phyloP scores from a whole-genome alignment of 2,888 invertebrate genomes.

The Drosophila rellima region DNA sequence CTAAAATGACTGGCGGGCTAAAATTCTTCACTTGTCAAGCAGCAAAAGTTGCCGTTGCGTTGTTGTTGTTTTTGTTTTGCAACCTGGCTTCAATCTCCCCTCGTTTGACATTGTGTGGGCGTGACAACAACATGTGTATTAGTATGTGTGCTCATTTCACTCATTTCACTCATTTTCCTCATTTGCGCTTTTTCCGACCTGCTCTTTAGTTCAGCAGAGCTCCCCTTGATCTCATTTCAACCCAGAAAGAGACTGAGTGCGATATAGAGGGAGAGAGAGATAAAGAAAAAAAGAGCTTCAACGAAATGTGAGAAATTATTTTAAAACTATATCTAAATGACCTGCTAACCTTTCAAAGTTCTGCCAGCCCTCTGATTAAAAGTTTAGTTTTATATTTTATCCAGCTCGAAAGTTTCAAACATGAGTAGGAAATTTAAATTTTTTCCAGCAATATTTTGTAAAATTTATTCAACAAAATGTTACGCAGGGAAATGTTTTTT shows the following conservation, averaged over 20 bases:
- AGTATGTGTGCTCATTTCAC: constrained; percentile 53
- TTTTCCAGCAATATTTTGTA: not conserved
- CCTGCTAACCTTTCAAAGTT: not conserved
- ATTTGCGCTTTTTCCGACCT: constrained; percentile 53
- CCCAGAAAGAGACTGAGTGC: not conserved
- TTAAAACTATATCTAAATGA: constrained; percentile 20
- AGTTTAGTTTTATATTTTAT: not conserved
- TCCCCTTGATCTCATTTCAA: constrained; percentile 31
- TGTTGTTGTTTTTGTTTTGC: constrained; percentile 3
- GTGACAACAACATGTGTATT: constrained; percentile 53
- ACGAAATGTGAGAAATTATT: constrained; percentile 17
- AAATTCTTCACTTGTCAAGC: constrained; percentile 25
- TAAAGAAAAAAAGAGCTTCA: not conserved
- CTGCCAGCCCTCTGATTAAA: not conserved
- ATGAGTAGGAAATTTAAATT: not conserved
- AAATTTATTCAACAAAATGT: not conserved
- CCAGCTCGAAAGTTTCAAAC: not conserved
- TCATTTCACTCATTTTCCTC: constrained; percentile 58
- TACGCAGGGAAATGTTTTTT: not conserved
- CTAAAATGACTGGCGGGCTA: constrained; percentile 64
- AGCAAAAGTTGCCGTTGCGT: constrained; percentile 46
- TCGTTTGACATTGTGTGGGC: constrained; percentile 56
- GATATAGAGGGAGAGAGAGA: not conserved
- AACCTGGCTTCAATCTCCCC: constrained; percentile 9
- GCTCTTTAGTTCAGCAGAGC: not conserved